These are phyloP conservation scores for Phallusia fumigata DNA, from an alignment of 23 tunicate genomes.

Conservation along the genomic window DNA sequence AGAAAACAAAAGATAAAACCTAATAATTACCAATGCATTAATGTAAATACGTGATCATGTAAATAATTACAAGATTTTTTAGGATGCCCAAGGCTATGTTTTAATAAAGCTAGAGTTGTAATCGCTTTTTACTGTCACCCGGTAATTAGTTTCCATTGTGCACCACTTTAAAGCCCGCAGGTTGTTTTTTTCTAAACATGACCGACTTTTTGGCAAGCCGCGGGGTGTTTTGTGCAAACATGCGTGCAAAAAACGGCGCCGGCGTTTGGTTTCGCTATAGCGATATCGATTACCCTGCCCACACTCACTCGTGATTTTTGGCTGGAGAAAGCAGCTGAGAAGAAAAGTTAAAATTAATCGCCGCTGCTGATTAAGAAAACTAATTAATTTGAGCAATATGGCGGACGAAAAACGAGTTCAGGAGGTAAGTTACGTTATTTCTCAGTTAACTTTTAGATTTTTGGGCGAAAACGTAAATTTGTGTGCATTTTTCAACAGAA, in stretches of 20 bases:
- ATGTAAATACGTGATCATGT: too few relatives aligned
- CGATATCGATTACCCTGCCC: neutral
- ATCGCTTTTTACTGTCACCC: too few relatives aligned
- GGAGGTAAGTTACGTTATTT: neutral
- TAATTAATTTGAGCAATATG: neutral
- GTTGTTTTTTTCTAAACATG: neutral
- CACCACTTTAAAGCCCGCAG: neutral
- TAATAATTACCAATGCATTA: too few relatives aligned
- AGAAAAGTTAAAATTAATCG: neutral
- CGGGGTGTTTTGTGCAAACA: too few relatives aligned
- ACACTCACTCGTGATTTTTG: conserved; percentile 5
- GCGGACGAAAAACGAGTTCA: conserved; percentile 7
- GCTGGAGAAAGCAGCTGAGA: conserved; percentile 5
- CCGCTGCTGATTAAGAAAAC: conserved; percentile 2
- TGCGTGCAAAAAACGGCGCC: neutral
- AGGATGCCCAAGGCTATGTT: neutral
- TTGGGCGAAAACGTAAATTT: neutral
- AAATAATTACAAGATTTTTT: too few relatives aligned
- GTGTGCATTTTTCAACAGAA: neutral
- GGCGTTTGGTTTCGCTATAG: neutral
- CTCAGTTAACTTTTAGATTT: neutral
- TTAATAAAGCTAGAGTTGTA: neutral
- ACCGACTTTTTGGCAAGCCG: too few relatives aligned
- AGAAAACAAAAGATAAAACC: too few relatives aligned
- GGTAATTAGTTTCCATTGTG: neutral